These are phyloP conservation scores for Apodemus agrarius DNA, from an alignment of 2,797 vertebrate genomes.

Conservation along the genomic window DNA sequence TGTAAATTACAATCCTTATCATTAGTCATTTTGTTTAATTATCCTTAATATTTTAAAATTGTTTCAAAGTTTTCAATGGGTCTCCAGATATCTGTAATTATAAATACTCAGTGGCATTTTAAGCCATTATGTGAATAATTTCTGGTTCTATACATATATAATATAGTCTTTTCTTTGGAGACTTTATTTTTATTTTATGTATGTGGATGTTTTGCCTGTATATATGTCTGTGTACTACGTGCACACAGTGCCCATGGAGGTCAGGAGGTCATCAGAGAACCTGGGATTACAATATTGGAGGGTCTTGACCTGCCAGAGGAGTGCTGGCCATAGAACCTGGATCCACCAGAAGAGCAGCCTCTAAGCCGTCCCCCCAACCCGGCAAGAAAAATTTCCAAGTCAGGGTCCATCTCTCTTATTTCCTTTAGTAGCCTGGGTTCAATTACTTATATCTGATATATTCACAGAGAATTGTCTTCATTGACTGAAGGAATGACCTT, in stretches of 20 bases:
- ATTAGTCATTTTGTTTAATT: slow-evolving; percentile 33
- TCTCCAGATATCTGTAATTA: slow-evolving; percentile 19
- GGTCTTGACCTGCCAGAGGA: neutral
- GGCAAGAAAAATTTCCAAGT: neutral
- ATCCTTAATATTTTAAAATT: slow-evolving; percentile 39
- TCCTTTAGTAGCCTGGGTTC: neutral
- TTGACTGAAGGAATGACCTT: neutral
- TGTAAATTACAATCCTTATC: neutral
- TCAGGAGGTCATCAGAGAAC: neutral
- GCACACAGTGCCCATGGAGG: neutral
- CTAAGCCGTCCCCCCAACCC: neutral
- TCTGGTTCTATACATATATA: neutral
- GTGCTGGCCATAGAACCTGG: neutral
- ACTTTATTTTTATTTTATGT: neutral
- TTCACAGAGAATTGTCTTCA: slow-evolving; percentile 3
- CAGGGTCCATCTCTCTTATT: neutral
- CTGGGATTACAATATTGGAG: neutral
- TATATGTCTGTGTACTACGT: neutral
- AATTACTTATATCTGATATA: neutral
- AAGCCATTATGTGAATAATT: slow-evolving; percentile 1
- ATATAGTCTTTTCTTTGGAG: neutral
- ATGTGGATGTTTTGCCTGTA: neutral
- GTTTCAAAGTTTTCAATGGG: slow-evolving; percentile 34
- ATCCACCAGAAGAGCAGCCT: neutral
- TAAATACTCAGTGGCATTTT: neutral